Evolutionary conservation across 2,113 vertebrate species (phyloP).

Genomic region (Mystacornis crossleyi): DNA sequence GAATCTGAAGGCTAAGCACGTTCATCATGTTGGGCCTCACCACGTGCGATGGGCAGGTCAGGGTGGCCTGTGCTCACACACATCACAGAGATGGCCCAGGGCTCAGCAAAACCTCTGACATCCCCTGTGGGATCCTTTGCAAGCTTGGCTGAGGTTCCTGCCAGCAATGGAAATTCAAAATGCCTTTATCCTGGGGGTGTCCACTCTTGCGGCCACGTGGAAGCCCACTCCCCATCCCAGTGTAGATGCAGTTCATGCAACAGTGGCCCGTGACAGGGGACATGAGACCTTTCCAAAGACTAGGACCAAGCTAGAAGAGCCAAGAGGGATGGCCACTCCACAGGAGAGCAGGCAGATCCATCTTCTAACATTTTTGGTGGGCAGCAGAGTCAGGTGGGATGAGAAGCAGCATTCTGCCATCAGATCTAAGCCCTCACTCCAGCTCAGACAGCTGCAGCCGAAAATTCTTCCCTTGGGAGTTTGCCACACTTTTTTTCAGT

Average conservation of each 20-base stretch:
- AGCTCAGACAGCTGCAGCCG: background rate
- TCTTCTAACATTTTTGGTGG: background rate
- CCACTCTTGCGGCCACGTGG: background rate
- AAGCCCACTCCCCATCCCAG: background rate
- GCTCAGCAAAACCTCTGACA: background rate
- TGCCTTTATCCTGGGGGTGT: background rate
- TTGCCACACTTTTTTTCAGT: background rate
- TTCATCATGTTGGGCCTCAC: background rate
- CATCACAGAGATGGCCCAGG: background rate
- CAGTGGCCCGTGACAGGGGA: background rate
- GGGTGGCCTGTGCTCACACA: background rate
- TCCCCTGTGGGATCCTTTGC: accelerated
- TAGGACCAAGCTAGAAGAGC: background rate
- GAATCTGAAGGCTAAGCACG: background rate
- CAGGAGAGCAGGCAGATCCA: background rate
- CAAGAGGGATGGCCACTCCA: background rate
- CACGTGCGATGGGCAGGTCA: accelerated
- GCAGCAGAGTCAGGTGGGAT: background rate
- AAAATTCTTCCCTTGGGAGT: background rate
- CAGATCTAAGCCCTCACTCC: background rate
- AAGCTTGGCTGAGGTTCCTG: background rate
- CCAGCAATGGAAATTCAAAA: background rate
- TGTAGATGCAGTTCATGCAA: background rate
- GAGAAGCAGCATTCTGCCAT: background rate
- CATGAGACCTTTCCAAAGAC: background rate